Evolutionary conservation across 2,888 invertebrate genomes (phyloP).

Genomic region (Drosophila dives): DNA sequence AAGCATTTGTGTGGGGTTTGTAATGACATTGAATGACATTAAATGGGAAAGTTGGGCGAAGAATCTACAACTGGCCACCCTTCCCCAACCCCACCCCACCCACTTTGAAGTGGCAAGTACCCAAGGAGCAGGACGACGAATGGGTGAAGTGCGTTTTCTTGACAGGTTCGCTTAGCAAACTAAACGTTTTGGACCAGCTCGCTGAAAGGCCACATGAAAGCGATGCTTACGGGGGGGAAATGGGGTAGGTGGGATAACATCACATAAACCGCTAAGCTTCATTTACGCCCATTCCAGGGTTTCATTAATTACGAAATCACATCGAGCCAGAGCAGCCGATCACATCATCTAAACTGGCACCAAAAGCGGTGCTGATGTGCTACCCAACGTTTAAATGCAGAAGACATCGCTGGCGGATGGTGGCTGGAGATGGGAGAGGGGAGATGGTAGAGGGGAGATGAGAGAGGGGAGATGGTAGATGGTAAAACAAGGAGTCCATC

Average conservation of each 20-base stretch:
- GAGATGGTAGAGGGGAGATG: background rate
- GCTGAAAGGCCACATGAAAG: constrained; percentile 18
- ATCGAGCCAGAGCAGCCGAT: constrained; percentile 71
- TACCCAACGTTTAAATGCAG: constrained; percentile 61
- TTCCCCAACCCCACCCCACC: too few relatives aligned
- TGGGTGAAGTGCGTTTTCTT: constrained; percentile 32
- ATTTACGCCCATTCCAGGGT: constrained; percentile 58
- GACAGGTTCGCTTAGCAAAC: constrained; percentile 40
- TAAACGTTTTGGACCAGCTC: constrained; percentile 39
- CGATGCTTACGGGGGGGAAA: background rate
- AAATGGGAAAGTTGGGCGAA: constrained; percentile 24
- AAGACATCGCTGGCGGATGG: constrained; percentile 37
- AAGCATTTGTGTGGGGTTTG: constrained; percentile 11
- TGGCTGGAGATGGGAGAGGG: constrained; percentile 1
- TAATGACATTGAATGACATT: constrained; percentile 29
- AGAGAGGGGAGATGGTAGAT: background rate
- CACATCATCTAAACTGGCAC: constrained; percentile 55
- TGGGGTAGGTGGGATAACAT: constrained; percentile 5
- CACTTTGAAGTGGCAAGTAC: constrained; percentile 25
- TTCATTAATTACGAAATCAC: constrained; percentile 78
- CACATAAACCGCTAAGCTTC: constrained; percentile 67
- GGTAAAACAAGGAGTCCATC: constrained; percentile 21
- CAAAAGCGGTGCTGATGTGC: constrained; percentile 20
- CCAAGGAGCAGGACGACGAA: constrained; percentile 28
- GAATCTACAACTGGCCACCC: background rate